Percentiles rank a stretch among this genome's conserved stretches.
phyloP scores from a whole-genome alignment of 1,140 invertebrate genomes.

The Aphelinus certus region DNA sequence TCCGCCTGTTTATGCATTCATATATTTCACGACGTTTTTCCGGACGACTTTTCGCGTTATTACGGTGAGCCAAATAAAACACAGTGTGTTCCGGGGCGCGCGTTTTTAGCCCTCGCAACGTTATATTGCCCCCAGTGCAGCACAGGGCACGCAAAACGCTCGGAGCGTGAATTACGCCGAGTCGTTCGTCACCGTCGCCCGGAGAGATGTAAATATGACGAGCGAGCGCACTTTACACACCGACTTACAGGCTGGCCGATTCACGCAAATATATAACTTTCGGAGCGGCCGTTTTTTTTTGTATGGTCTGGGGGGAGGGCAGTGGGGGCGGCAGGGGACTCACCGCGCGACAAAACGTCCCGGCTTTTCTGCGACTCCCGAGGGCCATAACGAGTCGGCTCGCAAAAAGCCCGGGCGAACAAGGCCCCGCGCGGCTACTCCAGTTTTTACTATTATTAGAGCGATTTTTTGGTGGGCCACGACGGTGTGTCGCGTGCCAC shows the following conservation, averaged over 20 bases:
- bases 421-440: slow-evolving; percentile 35
- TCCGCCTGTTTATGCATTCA: slow-evolving; percentile 33
- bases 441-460: slow-evolving; percentile 64
- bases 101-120: slow-evolving; percentile 54
- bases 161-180: background rate
- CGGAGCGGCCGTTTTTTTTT: too few species aligned
- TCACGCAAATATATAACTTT: too few species aligned
- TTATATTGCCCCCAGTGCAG: slow-evolving; percentile 52
- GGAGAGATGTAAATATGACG: slow-evolving; percentile 21
- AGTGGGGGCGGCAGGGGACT: too few species aligned
- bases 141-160: background rate
- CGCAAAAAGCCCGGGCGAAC: slow-evolving; percentile 3
- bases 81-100: slow-evolving; percentile 36
- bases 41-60: slow-evolving; percentile 59
- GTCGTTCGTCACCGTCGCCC: background rate
- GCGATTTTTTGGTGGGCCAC: slow-evolving; percentile 54
- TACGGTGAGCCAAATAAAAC: slow-evolving; percentile 63
- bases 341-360: background rate
- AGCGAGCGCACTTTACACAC: background rate
- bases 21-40: slow-evolving; percentile 55
- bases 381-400: slow-evolving; percentile 18
- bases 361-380: slow-evolving; percentile 19
- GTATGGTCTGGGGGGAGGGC: too few species aligned
- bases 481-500: slow-evolving; percentile 29
- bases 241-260: too few species aligned